These are phyloP conservation scores for Geotrupes spiniger DNA, from an alignment of 2,888 invertebrate species.

Conservation along the genomic window DNA sequence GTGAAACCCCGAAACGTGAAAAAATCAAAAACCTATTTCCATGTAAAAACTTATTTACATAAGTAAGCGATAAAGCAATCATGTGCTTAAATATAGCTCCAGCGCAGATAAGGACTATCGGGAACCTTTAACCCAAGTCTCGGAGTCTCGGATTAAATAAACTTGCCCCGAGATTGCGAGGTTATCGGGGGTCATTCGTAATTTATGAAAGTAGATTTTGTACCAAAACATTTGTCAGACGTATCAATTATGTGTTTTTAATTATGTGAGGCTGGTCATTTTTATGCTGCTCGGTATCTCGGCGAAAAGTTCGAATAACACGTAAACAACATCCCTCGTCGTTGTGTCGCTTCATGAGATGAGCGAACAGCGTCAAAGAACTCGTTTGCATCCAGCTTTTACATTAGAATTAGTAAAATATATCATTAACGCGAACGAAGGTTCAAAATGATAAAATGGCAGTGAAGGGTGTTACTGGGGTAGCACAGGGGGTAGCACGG, in stretches of 20 bases:
- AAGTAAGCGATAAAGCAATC: slow-evolving; percentile 7
- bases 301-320: too few species aligned
- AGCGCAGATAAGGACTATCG: slow-evolving; percentile 25
- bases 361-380: too few species aligned
- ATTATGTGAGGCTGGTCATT: too few species aligned
- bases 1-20: too few species aligned
- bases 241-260: too few species aligned
- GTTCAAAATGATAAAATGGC: slow-evolving; percentile 19
- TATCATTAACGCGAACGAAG: too few species aligned
- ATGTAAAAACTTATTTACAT: not conserved
- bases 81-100: slow-evolving; percentile 19
- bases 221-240: not conserved
- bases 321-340: too few species aligned
- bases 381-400: too few species aligned
- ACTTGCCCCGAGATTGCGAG: slow-evolving; percentile 25
- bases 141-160: slow-evolving; percentile 29
- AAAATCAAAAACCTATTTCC: too few species aligned
- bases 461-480: slow-evolving; percentile 23
- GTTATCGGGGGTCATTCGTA: slow-evolving; percentile 29
- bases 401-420: too few species aligned
- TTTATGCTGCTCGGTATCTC: too few species aligned
- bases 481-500: slow-evolving; percentile 21
- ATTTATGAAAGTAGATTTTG: slow-evolving; percentile 22
- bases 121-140: slow-evolving; percentile 28
- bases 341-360: too few species aligned